Evolutionary conservation across 2,888 invertebrate species (phyloP).

Genomic region (Meiosimyza platycephala): DNA sequence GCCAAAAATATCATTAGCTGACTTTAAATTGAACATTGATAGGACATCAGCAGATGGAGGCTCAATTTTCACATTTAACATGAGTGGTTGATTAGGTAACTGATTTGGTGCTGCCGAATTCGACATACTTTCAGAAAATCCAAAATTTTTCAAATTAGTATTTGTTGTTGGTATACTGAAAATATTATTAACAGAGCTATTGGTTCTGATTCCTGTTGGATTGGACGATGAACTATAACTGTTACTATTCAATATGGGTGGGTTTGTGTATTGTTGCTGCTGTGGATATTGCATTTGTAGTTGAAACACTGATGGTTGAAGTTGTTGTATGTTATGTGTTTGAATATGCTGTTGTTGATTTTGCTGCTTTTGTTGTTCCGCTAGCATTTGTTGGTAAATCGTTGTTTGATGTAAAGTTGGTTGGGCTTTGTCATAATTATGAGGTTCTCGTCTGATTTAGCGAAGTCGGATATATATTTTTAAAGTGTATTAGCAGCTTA

Average conservation of each 20-base stretch:
- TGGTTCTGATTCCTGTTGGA: not conserved
- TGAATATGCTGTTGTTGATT: conserved; percentile 50
- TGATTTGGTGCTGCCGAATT: conserved; percentile 1
- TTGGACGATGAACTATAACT: not conserved
- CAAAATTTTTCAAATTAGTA: conserved; percentile 6
- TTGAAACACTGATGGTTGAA: conserved; percentile 46
- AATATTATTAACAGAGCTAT: not conserved
- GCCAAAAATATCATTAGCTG: conserved; percentile 46
- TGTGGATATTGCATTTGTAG: conserved; percentile 43
- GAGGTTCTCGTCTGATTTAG: conserved; percentile 63
- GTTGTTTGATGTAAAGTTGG: conserved; percentile 67
- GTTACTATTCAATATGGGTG: not conserved
- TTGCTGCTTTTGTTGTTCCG: conserved; percentile 62
- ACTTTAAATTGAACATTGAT: conserved; percentile 51
- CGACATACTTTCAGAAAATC: not conserved
- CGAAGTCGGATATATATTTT: not conserved
- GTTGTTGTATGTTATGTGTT: conserved; percentile 49
- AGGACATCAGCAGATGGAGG: conserved; percentile 56
- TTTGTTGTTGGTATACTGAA: not conserved
- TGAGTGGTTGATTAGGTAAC: conserved; percentile 23
- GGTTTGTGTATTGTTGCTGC: conserved; percentile 41
- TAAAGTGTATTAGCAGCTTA: no score
- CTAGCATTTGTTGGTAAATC: conserved; percentile 67
- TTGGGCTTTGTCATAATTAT: conserved; percentile 67
- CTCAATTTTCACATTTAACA: conserved; percentile 61